Percentiles rank a stretch among this genome's conserved stretches.
These are phyloP conservation scores for Lepus townsendii DNA, from an alignment of 2,797 vertebrate genomes.

Conservation along the genomic window DNA sequence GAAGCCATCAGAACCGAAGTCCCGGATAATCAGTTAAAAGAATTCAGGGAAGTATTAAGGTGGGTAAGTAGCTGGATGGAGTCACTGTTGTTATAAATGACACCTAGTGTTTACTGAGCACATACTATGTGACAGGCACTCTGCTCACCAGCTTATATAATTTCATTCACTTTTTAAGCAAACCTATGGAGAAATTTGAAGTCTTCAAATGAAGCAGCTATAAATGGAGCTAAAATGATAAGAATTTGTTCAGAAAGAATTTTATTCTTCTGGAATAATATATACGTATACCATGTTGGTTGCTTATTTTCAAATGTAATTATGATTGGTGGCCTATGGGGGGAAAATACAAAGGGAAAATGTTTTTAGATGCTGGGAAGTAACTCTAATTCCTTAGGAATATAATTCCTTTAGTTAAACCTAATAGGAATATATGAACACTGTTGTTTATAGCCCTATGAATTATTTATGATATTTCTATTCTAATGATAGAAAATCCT, in stretches of 20 bases:
- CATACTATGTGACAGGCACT: background rate
- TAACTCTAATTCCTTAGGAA: constrained; percentile 47
- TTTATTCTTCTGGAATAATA: constrained; percentile 59
- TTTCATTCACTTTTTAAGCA: background rate
- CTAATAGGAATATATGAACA: background rate
- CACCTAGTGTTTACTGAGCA: background rate
- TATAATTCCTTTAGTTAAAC: constrained; percentile 22
- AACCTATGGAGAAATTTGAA: background rate
- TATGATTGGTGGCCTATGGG: constrained; percentile 13
- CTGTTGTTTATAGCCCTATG: background rate
- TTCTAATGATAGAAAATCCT: constrained; percentile 5
- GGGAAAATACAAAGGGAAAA: background rate
- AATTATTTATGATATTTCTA: constrained; percentile 24
- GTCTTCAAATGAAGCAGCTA: background rate
- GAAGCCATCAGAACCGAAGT: constrained; percentile 98
- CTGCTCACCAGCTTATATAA: background rate
- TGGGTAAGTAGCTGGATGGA: constrained; percentile 86
- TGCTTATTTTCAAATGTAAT: constrained; percentile 14
- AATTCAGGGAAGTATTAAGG: constrained; percentile 99
- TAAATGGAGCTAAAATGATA: background rate
- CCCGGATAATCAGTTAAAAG: constrained; percentile 96
- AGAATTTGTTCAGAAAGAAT: constrained; percentile 56
- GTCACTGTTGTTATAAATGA: background rate
- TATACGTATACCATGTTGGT: background rate
- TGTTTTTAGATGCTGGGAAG: constrained; percentile 19